Evolutionary conservation across 2,113 vertebrate genomes (phyloP).

Genomic region (Cathartes aura): DNA sequence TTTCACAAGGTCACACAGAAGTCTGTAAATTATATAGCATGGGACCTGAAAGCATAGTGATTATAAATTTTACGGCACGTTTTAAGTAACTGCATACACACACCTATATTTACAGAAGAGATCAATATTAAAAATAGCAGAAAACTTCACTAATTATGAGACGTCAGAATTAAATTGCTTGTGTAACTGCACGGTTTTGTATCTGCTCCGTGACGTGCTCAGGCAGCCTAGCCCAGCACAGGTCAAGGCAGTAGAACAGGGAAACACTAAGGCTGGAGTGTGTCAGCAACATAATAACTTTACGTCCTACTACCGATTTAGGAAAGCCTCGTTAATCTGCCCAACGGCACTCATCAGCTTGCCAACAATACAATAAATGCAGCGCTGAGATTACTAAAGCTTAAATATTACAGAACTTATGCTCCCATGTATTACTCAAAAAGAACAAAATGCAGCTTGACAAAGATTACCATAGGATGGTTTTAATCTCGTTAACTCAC

Average conservation of each 20-base stretch:
- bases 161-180: not conserved
- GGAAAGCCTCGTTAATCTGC: not conserved
- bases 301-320: not conserved
- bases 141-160: not conserved
- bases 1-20: not conserved
- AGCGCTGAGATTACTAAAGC: not conserved
- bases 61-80: not conserved
- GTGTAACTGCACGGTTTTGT: not conserved
- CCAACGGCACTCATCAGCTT: rapidly evolving
- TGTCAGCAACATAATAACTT: not conserved
- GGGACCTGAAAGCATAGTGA: not conserved
- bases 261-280: not conserved
- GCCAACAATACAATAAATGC: not conserved
- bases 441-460: not conserved
- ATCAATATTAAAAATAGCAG: not conserved
- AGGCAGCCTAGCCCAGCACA: not conserved
- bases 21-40: not conserved
- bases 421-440: not conserved
- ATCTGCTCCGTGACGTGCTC: not conserved
- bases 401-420: not conserved
- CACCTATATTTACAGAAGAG: not conserved
- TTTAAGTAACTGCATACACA: not conserved
- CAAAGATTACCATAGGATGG: not conserved
- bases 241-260: not conserved
- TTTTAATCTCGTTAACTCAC: not conserved